Conservation (phyloP, 2,113 vertebrate species). For the Theristicus caerulescens region DNA sequence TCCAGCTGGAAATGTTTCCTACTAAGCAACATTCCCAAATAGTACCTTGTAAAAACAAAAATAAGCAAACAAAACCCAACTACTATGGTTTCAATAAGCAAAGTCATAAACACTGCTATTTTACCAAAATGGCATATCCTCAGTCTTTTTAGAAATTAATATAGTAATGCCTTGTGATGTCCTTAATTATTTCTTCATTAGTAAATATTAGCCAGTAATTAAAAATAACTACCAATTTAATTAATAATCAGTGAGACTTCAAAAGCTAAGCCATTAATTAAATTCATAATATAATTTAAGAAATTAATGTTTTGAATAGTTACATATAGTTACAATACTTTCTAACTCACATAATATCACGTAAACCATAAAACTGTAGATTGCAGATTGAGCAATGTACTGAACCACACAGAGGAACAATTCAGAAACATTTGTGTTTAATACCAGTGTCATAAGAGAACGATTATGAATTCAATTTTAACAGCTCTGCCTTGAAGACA, state of each 20-base stretch:
- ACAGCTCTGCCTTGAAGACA: not conserved
- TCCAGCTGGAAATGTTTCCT: not conserved
- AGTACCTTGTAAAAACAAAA: not conserved
- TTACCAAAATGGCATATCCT: not conserved
- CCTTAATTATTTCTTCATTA: not conserved
- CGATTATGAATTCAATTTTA: not conserved
- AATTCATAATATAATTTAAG: not conserved
- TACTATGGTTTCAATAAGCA: not conserved
- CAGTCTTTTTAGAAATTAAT: not conserved
- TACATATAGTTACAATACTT: not conserved
- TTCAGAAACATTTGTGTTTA: not conserved
- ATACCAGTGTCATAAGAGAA: not conserved
- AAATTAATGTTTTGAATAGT: not conserved
- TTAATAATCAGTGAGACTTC: not conserved
- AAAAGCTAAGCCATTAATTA: not conserved
- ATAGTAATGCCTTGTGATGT: not conserved
- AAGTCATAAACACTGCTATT: not conserved
- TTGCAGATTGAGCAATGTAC: not conserved
- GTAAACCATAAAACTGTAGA: not conserved
- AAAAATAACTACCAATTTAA: not conserved
- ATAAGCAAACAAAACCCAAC: not conserved
- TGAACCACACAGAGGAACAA: not conserved
- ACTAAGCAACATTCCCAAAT: not conserved
- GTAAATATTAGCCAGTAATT: not conserved
- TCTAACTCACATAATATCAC: not conserved